Base-by-base conservation (phyloP, 2,113 vertebrate species). In the Chrysemys picta region DNA sequence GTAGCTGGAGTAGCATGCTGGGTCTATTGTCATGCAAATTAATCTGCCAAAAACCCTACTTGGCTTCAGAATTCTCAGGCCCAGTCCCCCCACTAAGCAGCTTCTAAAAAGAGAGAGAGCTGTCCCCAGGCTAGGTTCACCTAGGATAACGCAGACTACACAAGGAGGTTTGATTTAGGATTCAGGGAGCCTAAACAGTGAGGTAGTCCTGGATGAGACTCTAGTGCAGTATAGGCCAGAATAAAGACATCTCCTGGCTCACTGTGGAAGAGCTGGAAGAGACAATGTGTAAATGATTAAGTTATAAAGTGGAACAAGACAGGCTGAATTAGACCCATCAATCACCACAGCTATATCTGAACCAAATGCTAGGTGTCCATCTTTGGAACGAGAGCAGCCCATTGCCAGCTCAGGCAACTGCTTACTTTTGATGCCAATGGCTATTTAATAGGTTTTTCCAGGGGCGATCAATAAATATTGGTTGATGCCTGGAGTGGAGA, bases 251-350 rank as follows among this genome's bases (percentile, higher is more conserved):
- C 92, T 91, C 85, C 69, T 2, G 54, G 85, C 29, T 52, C 24
- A 89, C 93, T 94, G 87, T 0, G 56, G 85, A 24, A 76, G 89
- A 89, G 56, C 93, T 92, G 85, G 1, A 2, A 0, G 3, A 93
- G 88, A 95, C 94, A 86, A 96, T 79, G 88, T 96, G 97, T 1
- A 47, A 96, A 90, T 89, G 94, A 97, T 97, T 96, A 96, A 97
- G 95, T 81, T 93, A 84, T 93, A 84, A 84, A 8, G n/a, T 62
- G 56, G 94, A 59, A 96, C 91, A 95, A 91, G 95, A 96, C 86
- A 95, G 94, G 80, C 89, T 54, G 95, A 97, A 96, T 95, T 93
- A 95, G 94, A 75, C 91, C 85, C 91, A 96, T 95, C 96, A 88
- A 62, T 96, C 96, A 94, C 81, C 12, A 2, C 62, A 0, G 24